These are phyloP conservation scores for Rhagologus leucostigma DNA, from an alignment of 2,113 vertebrate genomes.

Conservation along the genomic window DNA sequence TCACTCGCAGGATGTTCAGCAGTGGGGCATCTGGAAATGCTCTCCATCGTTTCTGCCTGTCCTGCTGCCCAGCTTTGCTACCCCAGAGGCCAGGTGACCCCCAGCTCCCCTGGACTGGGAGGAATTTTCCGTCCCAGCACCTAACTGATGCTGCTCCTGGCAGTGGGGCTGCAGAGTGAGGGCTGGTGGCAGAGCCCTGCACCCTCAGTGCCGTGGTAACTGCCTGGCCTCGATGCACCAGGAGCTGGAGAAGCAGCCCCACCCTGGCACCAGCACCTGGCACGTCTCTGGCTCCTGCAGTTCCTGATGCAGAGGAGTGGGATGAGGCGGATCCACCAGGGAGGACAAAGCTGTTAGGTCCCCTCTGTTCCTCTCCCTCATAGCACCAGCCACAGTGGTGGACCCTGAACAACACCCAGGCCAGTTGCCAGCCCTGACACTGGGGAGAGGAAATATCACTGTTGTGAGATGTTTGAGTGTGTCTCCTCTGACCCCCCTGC, in stretches of 20 bases:
- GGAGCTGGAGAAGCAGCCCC: not conserved
- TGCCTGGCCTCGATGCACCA: accelerated
- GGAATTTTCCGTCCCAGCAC: not conserved
- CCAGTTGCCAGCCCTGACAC: not conserved
- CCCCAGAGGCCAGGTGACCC: not conserved
- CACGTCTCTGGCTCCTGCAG: accelerated
- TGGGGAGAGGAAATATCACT: not conserved
- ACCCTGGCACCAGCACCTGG: accelerated
- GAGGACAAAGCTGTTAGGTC: accelerated
- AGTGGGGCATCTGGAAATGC: not conserved
- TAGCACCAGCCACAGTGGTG: not conserved
- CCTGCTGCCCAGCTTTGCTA: not conserved
- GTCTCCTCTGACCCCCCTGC: not conserved
- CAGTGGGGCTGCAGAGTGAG: not conserved
- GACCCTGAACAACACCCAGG: not conserved
- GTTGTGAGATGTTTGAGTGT: not conserved
- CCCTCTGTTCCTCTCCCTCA: not conserved
- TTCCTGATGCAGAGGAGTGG: not conserved
- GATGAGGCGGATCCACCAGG: accelerated
- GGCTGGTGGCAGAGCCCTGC: not conserved
- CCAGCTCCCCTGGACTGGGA: not conserved
- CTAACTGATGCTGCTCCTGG: not conserved
- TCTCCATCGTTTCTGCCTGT: not conserved
- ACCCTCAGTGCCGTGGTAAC: accelerated
- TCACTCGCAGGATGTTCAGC: not conserved